Conservation (phyloP, 2,888 invertebrate genomes). For the Eristalinus aeneus region DNA sequence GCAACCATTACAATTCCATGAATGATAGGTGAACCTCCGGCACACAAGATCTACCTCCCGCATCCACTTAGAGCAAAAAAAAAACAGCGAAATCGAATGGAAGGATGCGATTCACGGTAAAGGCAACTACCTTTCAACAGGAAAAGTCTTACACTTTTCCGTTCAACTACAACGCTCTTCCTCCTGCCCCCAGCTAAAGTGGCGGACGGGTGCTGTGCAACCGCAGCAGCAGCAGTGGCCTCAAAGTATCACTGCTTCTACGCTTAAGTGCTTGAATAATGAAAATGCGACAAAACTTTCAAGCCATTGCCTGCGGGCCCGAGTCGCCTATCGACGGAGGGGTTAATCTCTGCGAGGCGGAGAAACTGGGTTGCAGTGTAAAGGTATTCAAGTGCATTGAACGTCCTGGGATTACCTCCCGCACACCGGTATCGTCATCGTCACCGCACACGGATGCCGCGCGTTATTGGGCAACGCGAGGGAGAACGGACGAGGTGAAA, state of each 20-base stretch:
- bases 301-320: slow-evolving; percentile 51
- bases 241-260: slow-evolving; percentile 49
- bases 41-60: background rate
- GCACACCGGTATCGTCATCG: background rate
- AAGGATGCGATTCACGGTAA: slow-evolving; percentile 53
- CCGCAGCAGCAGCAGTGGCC: background rate
- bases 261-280: slow-evolving; percentile 66
- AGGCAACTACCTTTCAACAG: slow-evolving; percentile 65
- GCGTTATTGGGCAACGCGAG: slow-evolving; percentile 5
- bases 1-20: slow-evolving; percentile 31
- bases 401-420: slow-evolving; percentile 41
- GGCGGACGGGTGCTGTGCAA: background rate
- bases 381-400: slow-evolving; percentile 61
- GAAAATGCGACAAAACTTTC: slow-evolving; percentile 67
- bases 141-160: slow-evolving; percentile 59
- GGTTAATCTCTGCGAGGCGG: slow-evolving; percentile 43
- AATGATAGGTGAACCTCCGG: slow-evolving; percentile 25
- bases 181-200: background rate
- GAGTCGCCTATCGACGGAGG: slow-evolving; percentile 1
- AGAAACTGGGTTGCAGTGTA: slow-evolving; percentile 55
- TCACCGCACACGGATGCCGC: slow-evolving; percentile 3
- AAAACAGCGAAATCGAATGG: slow-evolving; percentile 1
- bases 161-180: slow-evolving; percentile 54
- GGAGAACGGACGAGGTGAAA: slow-evolving; percentile 3
- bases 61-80: background rate